Evolutionary conservation across 2,113 vertebrate species (phyloP).

Genomic region (Spea multiplicata): DNA sequence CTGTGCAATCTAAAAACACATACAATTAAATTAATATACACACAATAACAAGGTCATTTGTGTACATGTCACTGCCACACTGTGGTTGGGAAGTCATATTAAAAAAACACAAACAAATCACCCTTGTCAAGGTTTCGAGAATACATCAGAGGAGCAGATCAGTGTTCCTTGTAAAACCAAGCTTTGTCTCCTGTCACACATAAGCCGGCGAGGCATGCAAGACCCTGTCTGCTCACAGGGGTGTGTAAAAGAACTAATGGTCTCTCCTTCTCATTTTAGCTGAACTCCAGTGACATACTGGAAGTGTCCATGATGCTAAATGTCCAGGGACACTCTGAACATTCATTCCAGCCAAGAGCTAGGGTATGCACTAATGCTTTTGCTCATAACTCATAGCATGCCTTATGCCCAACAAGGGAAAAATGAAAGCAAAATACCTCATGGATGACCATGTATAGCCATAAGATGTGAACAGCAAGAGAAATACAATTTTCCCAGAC

Average conservation of each 20-base stretch:
- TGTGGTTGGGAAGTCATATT: too few relatives aligned
- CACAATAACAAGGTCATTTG: neutral
- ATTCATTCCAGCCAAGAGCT: constrained; percentile 11
- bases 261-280: constrained; percentile 13
- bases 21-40: too few relatives aligned
- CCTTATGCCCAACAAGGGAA: neutral
- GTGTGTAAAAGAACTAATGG: constrained; percentile 30
- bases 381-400: neutral
- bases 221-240: constrained; percentile 26
- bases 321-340: neutral
- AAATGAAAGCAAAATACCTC: neutral
- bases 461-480: neutral
- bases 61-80: neutral
- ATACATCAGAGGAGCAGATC: neutral
- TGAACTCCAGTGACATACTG: constrained; percentile 3
- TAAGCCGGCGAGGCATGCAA: constrained; percentile 15
- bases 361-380: neutral
- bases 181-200: constrained; percentile 18
- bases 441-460: neutral
- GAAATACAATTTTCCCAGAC: neutral
- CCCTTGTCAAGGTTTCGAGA: neutral
- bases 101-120: neutral
- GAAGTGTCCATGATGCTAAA: constrained; percentile 4
- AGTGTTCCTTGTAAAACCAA: neutral
- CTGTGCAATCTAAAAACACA: too few relatives aligned